Evolutionary conservation across 2,797 vertebrate species (phyloP), one percentile per base, ranked within the genome.

Genomic region (Clamator glandarius): DNA sequence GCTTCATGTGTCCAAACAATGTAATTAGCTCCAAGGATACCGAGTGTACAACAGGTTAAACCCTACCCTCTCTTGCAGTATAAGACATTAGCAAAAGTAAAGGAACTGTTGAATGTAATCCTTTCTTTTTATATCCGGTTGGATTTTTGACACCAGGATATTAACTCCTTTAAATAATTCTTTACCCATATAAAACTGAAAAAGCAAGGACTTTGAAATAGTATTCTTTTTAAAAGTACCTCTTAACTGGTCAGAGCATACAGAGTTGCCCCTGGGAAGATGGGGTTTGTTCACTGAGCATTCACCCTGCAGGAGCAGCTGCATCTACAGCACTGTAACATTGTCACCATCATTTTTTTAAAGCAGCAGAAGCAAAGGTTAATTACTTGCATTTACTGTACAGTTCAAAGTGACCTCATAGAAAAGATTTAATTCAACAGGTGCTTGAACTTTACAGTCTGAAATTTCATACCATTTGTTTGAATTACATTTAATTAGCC

Each of bases 401-500:
- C 70, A 67, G 58, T 92, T 97, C 96, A 92, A 92, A 96, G 88
- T 67, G 75, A 96, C 96, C 96, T 92, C 54, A 66, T 51, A 90
- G 90, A 93, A 93, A 97, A 97, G 96, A 97, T 95, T 96, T 93
- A 68, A 52, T 96, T 91, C 90, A 95, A 96, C 96, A 97, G 92
- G 94, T 95, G 79, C 96, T 97, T 97, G 97, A 97, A 97, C 70
- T 96, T 96, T 88, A 95, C 63, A 92, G 94, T 85, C 94, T 96
- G 96, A 97, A 97, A 97, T 96, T 97, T 95, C 94, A 96, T 96
- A 87, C 89, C 35, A 20, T 96, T 97, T 96, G 94, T 93, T 95
- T 91, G 90, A 94, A 98, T 96, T 93, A 91, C 95, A 94, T 97
- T 96, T 97, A 97, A 98, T 97, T 94, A 95, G 89, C 78, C 97